These are phyloP conservation scores for Thunnus thynnus DNA, from an alignment of 2,113 vertebrate genomes.

Conservation along the genomic window DNA sequence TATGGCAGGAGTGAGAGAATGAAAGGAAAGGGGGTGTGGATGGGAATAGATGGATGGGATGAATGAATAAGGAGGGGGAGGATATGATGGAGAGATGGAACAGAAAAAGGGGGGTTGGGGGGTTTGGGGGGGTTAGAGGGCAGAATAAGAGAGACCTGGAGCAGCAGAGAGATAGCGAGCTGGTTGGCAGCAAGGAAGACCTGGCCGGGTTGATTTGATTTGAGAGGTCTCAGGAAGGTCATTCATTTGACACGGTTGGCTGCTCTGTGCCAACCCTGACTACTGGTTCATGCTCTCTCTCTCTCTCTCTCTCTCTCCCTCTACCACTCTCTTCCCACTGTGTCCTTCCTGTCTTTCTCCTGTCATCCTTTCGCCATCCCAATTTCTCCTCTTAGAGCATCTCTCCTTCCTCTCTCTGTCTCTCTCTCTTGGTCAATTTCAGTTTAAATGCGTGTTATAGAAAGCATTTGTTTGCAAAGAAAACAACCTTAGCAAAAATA, in stretches of 20 bases:
- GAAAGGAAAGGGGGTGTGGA: conserved; percentile 23
- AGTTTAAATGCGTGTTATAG: background rate
- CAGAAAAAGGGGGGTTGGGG: conserved; percentile 1
- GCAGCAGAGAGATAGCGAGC: conserved; percentile 18
- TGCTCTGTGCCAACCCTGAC: conserved; percentile 40
- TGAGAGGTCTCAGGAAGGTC: conserved; percentile 76
- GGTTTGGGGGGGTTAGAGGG: background rate
- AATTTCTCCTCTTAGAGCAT: background rate
- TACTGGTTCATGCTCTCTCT: conserved; percentile 39
- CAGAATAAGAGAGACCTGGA: conserved; percentile 6
- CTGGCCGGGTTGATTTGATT: conserved; percentile 53
- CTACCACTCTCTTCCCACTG: background rate
- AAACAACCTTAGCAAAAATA: background rate
- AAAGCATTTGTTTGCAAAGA: background rate
- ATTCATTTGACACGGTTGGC: conserved; percentile 64
- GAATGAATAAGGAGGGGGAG: conserved; percentile 29
- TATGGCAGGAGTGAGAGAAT: conserved; percentile 44
- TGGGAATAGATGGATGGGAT: conserved; percentile 49
- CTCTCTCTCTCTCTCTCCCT: conserved; percentile 9
- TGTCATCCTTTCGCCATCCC: conserved; percentile 1
- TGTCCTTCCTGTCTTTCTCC: background rate
- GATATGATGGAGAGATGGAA: conserved; percentile 48
- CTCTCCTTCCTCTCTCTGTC: background rate
- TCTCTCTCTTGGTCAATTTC: background rate
- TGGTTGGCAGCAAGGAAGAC: conserved; percentile 50